These are phyloP conservation scores for Trachelus tabidus DNA, from an alignment of 2,888 invertebrate genomes.

Conservation along the genomic window DNA sequence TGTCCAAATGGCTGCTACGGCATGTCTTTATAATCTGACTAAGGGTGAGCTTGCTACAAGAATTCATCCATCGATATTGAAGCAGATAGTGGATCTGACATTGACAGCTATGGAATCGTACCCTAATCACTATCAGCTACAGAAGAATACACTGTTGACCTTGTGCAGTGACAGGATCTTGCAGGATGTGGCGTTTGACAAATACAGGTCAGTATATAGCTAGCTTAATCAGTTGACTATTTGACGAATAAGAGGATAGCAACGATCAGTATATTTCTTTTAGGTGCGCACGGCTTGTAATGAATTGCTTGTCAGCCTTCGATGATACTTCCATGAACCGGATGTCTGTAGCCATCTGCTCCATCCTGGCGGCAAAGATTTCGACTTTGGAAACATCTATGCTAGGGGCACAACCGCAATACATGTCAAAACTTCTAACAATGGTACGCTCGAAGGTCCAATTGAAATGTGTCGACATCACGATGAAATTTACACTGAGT, in stretches of 20 bases:
- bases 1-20: conserved; percentile 81
- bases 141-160: conserved; percentile 79
- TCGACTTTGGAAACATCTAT: conserved; percentile 76
- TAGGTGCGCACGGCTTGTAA: conserved; percentile 76
- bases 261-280: conserved; percentile 28
- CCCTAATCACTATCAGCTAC: conserved; percentile 75
- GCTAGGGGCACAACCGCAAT: conserved; percentile 74
- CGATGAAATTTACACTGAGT: conserved; percentile 80
- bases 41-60: conserved; percentile 73
- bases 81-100: conserved; percentile 73
- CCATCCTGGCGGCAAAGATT: conserved; percentile 74
- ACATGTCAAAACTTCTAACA: conserved; percentile 76
- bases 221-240: background rate
- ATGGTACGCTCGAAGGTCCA: conserved; percentile 73
- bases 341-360: conserved; percentile 85
- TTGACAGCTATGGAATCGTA: conserved; percentile 77
- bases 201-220: conserved; percentile 62
- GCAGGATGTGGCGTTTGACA: conserved; percentile 77
- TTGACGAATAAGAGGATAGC: background rate
- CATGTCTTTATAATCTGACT: conserved; percentile 79
- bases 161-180: conserved; percentile 81
- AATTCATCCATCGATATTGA: conserved; percentile 74
- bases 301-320: conserved; percentile 78
- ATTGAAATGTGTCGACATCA: conserved; percentile 71
- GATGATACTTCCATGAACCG: conserved; percentile 78